Percentiles rank a stretch among this genome's conserved stretches.
phyloP scores from a whole-genome alignment of 1,140 invertebrate species.

The Maconellicoccus hirsutus region DNA sequence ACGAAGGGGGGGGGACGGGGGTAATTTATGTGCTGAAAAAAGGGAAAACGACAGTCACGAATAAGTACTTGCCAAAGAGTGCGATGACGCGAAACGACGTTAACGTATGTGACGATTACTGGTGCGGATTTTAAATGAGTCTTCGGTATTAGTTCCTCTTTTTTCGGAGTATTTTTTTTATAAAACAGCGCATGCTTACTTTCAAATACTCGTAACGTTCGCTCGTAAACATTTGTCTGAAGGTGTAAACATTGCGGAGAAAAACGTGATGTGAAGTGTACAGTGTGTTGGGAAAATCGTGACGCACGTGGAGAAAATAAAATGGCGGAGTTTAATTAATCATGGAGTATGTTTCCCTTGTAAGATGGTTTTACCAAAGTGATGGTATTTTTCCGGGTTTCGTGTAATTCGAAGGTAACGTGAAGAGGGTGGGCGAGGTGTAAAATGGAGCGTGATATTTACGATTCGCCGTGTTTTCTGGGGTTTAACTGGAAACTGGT shows the following conservation, averaged over 20 bases:
- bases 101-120: constrained; percentile 8
- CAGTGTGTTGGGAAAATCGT: background rate
- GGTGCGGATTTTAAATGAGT: constrained; percentile 3
- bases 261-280: background rate
- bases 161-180: too few relatives aligned
- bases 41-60: background rate
- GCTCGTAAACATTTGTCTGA: constrained; percentile 8
- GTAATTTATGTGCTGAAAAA: background rate
- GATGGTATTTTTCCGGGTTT: too few relatives aligned
- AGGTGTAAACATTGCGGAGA: background rate
- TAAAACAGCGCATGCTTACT: too few relatives aligned
- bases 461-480: background rate
- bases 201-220: too few relatives aligned
- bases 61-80: background rate
- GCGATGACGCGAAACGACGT: constrained; percentile 6
- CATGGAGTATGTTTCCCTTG: too few relatives aligned
- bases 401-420: too few relatives aligned
- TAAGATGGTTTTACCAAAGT: too few relatives aligned
- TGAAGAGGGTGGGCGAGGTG: background rate
- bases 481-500: too few relatives aligned
- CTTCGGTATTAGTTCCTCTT: background rate
- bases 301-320: too few relatives aligned
- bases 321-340: too few relatives aligned
- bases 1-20: background rate
- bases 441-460: background rate